Percentiles rank a stretch among this genome's conserved stretches.
These are phyloP conservation scores for Potamarius usumacintae DNA, from an alignment of 2,113 vertebrate species.

Conservation along the genomic window DNA sequence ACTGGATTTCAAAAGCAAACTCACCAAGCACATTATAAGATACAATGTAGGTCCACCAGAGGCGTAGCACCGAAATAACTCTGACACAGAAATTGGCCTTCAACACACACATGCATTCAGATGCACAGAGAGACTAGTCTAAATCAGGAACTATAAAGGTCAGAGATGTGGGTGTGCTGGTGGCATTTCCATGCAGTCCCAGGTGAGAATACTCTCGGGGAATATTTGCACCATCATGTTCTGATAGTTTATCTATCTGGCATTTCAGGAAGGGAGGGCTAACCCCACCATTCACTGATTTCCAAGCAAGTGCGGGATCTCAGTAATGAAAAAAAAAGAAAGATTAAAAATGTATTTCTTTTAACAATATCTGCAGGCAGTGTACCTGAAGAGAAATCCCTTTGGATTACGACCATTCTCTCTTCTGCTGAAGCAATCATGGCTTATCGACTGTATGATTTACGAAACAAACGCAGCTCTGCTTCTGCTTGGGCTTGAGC, in stretches of 20 bases:
- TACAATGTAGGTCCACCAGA: constrained; percentile 27
- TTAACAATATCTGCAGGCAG: constrained; percentile 30
- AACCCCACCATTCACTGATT: constrained; percentile 19
- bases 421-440: constrained; percentile 50
- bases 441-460: constrained; percentile 50
- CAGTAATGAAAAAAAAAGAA: background rate
- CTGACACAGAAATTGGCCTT: constrained; percentile 38
- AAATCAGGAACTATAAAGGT: constrained; percentile 51
- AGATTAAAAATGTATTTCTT: constrained; percentile 35
- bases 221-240: constrained; percentile 50
- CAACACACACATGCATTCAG: constrained; percentile 45
- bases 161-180: constrained; percentile 43
- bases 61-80: constrained; percentile 42
- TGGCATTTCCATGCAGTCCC: constrained; percentile 53
- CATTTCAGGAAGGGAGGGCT: constrained; percentile 46
- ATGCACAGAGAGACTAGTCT: constrained; percentile 37
- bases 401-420: constrained; percentile 45
- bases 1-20: constrained; percentile 40
- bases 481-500: constrained; percentile 29
- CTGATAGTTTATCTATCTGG: constrained; percentile 54
- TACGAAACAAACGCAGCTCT: constrained; percentile 41
- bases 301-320: background rate
- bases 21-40: constrained; percentile 37
- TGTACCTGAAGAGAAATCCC: constrained; percentile 39
- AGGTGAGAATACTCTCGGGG: constrained; percentile 40